Conservation (phyloP, 2,888 invertebrate genomes). For the Archips crataeganus region DNA sequence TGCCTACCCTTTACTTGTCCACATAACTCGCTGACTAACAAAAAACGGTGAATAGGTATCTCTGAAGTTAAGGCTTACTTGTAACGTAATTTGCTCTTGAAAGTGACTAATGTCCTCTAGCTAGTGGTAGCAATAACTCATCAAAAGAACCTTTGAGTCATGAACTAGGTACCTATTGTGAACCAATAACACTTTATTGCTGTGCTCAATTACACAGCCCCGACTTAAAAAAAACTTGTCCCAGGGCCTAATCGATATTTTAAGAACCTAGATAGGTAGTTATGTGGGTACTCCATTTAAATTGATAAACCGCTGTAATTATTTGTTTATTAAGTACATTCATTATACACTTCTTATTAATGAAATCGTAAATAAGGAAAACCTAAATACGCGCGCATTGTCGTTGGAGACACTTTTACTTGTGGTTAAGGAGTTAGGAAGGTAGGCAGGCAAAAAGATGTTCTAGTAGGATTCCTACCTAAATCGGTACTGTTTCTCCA, state of each 20-base stretch:
- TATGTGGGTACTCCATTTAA: background rate
- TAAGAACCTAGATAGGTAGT: too few species aligned
- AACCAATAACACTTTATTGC: slow-evolving; percentile 34
- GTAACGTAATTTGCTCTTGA: slow-evolving; percentile 10
- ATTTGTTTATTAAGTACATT: too few species aligned
- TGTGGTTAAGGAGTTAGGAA: too few species aligned
- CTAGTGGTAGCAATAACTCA: slow-evolving; percentile 22
- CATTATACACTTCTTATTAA: background rate
- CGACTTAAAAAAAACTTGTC: background rate
- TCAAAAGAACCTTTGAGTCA: slow-evolving; percentile 38
- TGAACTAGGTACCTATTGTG: slow-evolving; percentile 23
- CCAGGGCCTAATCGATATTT: too few species aligned
- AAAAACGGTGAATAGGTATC: background rate
- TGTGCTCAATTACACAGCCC: background rate
- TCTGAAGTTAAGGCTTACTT: too few species aligned
- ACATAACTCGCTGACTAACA: background rate
- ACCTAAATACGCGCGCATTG: background rate
- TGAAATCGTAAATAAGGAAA: background rate
- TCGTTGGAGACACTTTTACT: too few species aligned
- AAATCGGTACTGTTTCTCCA: too few species aligned
- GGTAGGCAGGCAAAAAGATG: too few species aligned
- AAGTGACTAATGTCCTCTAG: slow-evolving; percentile 28
- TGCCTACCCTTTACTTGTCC: too few species aligned
- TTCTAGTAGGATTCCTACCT: too few species aligned
- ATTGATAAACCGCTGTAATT: too few species aligned